Percentiles rank a stretch among this genome's conserved stretches.
These are phyloP conservation scores for Noctua comes DNA, from an alignment of 2,888 invertebrate species.

Conservation along the genomic window DNA sequence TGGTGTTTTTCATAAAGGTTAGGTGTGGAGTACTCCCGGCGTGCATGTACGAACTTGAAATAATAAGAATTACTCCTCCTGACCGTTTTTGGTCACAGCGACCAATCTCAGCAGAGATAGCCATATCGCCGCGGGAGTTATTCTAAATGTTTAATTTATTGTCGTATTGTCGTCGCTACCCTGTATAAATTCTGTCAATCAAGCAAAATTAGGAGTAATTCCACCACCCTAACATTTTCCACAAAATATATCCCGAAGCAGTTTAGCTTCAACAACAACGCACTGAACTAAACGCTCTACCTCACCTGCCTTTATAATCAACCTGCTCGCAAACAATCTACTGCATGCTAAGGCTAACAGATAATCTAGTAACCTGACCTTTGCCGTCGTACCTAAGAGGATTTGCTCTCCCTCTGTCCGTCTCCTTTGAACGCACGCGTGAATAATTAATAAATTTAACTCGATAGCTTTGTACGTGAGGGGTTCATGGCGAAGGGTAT, in stretches of 20 bases:
- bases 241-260: background rate
- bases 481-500: slow-evolving; percentile 6
- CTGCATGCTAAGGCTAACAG: slow-evolving; percentile 11
- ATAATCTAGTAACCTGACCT: slow-evolving; percentile 56
- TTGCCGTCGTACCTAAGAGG: slow-evolving; percentile 41
- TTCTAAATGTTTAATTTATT: no score
- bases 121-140: no score
- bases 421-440: slow-evolving; percentile 47
- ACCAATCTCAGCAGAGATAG: no score
- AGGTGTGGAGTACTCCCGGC: no score
- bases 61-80: no score
- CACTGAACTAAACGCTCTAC: background rate
- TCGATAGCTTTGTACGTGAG: slow-evolving; percentile 26
- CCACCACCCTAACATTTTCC: no score
- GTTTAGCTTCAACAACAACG: background rate
- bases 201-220: background rate
- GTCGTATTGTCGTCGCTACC: no score
- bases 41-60: no score
- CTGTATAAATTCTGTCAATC: background rate
- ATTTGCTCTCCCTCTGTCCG: slow-evolving; percentile 40
- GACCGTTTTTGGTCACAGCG: no score
- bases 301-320: slow-evolving; percentile 38
- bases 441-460: slow-evolving; percentile 47
- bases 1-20: no score
- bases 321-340: slow-evolving; percentile 35